phyloP scores from a whole-genome alignment of 2,888 invertebrate genomes.

The Augochlorella aurata region DNA sequence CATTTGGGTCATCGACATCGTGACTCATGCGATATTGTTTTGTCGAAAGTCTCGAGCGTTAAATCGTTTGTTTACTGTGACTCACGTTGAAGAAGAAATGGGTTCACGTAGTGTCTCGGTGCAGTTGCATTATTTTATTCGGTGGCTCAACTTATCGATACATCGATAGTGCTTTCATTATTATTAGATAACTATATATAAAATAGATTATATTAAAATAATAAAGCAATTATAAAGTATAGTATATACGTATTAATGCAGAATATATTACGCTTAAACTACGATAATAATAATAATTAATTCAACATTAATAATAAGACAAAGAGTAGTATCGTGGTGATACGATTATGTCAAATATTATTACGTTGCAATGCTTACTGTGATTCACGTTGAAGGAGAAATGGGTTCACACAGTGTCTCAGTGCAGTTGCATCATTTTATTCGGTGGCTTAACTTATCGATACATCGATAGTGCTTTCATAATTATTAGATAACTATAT shows the following conservation, averaged over 20 bases:
- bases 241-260: no score
- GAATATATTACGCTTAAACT: neutral
- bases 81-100: neutral
- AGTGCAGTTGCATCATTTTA: neutral
- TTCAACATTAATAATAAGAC: neutral
- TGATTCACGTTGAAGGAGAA: no score
- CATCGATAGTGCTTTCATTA: neutral
- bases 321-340: neutral
- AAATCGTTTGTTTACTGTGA: conserved; percentile 1
- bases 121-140: neutral
- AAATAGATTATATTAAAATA: no score
- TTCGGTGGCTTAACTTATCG: conserved; percentile 1
- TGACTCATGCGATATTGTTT: conserved; percentile 24
- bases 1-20: conserved; percentile 18
- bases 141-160: conserved; percentile 12
- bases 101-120: neutral
- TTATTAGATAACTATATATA: neutral
- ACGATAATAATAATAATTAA: neutral
- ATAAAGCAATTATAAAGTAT: no score
- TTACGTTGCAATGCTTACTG: conserved; percentile 3
- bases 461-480: neutral
- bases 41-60: neutral
- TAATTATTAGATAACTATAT: neutral
- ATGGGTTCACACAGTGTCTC: neutral
- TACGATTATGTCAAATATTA: neutral